Base-by-base conservation (phyloP, 2,113 vertebrate genomes). In the Chunga burmeisteri region DNA sequence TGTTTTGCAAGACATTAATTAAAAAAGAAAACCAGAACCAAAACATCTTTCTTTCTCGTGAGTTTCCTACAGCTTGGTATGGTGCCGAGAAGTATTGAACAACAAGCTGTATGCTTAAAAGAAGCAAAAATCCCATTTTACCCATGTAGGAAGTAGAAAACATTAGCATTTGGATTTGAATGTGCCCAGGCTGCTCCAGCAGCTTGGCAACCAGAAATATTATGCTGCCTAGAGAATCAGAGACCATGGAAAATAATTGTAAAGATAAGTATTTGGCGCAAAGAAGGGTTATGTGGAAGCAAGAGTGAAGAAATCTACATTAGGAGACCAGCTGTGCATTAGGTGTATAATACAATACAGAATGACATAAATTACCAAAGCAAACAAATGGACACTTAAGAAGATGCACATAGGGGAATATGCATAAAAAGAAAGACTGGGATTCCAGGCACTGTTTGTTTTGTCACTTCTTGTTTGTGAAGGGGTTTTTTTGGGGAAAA, bases 361-460 rank as follows among this genome's bases (percentile, higher is more conserved):
- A 96, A 91, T 95, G 94, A 97, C 97, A 98, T 97, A 96, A 98
- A 98, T 97, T 98, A 97, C 89, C 94, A 96, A 91, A 96, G 96
- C 58, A 97, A 97, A 97, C 74, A 97, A 98, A 98, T 96, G 97
- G 98, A 97, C 91, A 97, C 95, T 98, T 97, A 96, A 92, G 75
- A 97, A 97, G 91, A 87, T 92, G 83, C 55, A 81, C 50, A 66
- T 25, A 89, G 13, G 40, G 63, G 32, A 96, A 94, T 84, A 92
- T 34, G 66, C 66, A 83, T 67, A 94, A 93, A 53, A 75, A 40
- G 52, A 68, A 95, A 97, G 73, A 19, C 56, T 72, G 63, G 34
- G 9, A 89, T 73, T 86, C 67, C 19, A 90, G 42, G 20, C 21
- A 16, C 47, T 47, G 16, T 92, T 84, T 95, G 36, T 29, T 90